These are phyloP conservation scores for Quadriops clusia DNA, from an alignment of 2,888 invertebrate species.

Conservation along the genomic window DNA sequence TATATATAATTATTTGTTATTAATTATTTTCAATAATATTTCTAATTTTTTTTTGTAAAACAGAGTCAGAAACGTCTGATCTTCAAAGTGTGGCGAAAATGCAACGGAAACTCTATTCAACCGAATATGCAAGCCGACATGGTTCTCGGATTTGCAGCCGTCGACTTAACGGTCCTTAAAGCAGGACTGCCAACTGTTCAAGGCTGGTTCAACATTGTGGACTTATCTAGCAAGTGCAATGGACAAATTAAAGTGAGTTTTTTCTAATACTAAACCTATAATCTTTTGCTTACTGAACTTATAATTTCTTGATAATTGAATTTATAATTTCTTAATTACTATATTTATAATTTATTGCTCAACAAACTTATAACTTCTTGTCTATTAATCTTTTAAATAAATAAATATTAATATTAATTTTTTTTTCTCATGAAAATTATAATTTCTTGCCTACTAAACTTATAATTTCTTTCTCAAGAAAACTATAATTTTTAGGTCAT, in stretches of 20 bases:
- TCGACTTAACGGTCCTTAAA: conserved; percentile 44
- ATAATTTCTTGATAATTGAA: too few species aligned
- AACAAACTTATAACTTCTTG: too few species aligned
- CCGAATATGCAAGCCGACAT: conserved; percentile 45
- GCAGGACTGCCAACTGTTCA: conserved; percentile 42
- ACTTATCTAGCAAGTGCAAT: conserved; percentile 43
- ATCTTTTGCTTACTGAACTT: background rate
- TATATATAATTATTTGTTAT: conserved; percentile 3
- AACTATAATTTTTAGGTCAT: too few species aligned
- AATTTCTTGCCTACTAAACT: too few species aligned
- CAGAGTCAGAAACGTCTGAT: conserved; percentile 46
- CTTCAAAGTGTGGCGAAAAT: conserved; percentile 49
- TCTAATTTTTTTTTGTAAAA: conserved; percentile 19
- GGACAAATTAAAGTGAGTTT: conserved; percentile 47
- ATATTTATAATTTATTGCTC: too few species aligned
- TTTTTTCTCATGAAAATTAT: too few species aligned
- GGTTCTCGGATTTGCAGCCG: conserved; percentile 47
- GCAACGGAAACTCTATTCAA: conserved; percentile 32
- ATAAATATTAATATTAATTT: too few species aligned
- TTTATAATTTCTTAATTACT: too few species aligned
- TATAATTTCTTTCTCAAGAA: too few species aligned
- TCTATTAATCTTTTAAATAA: too few species aligned
- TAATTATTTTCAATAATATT: conserved; percentile 2
- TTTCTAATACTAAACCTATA: background rate
- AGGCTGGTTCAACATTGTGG: conserved; percentile 54